Percentiles rank a stretch among this genome's conserved stretches.
Conservation (phyloP, 2,888 invertebrate genomes). For the Epinotia bilunana region DNA sequence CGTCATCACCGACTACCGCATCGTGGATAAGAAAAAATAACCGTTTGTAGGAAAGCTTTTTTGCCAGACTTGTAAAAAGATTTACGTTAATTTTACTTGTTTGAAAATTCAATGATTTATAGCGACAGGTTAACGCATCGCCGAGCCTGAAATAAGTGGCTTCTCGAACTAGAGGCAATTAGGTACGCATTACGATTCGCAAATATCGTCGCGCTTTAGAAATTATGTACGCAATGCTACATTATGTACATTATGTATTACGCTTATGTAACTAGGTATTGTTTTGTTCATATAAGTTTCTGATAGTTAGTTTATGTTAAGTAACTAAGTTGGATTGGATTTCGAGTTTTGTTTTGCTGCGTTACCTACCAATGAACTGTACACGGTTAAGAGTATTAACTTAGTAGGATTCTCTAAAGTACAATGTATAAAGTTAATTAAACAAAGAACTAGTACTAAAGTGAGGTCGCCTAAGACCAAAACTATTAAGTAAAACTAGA, state of each 20-base stretch:
- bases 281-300: constrained; percentile 4
- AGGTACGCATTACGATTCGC: constrained; percentile 29
- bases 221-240: constrained; percentile 19
- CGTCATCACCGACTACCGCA: background rate
- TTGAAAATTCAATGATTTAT: constrained; percentile 28
- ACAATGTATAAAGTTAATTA: background rate
- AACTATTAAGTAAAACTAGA: constrained; percentile 36
- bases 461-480: too few relatives aligned
- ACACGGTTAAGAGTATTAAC: background rate
- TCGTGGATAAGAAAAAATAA: background rate
- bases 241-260: constrained; percentile 25
- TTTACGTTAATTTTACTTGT: constrained; percentile 26
- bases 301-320: constrained; percentile 2
- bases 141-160: constrained; percentile 16
- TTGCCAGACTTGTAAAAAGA: background rate
- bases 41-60: background rate
- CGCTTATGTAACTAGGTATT: constrained; percentile 26
- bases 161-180: constrained; percentile 28
- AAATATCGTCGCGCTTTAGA: constrained; percentile 37
- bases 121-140: constrained; percentile 26
- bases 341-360: background rate
- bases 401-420: constrained; percentile 1
- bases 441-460: too few relatives aligned
- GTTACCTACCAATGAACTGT: background rate
- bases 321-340: background rate